These are phyloP conservation scores for Zhuqinia jingwanae DNA, from an alignment of 2,888 invertebrate genomes.

Conservation along the genomic window DNA sequence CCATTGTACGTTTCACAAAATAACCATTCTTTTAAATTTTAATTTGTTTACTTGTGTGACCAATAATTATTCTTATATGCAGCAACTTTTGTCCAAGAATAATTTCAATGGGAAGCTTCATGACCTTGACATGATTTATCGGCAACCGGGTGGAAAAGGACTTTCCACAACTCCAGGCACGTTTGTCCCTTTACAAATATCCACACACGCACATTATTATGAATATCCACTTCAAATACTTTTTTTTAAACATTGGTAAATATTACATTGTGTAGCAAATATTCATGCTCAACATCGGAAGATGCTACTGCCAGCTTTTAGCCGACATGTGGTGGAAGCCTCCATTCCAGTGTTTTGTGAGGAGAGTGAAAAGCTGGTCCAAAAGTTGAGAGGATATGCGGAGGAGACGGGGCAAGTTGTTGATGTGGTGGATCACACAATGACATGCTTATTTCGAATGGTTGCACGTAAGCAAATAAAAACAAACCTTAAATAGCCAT, in stretches of 20 bases:
- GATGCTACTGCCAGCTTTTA: conserved; percentile 37
- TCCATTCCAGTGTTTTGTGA: conserved; percentile 9
- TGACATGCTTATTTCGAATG: conserved; percentile 50
- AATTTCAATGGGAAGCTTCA: conserved; percentile 44
- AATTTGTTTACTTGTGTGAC: not conserved
- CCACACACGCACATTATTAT: too few species aligned
- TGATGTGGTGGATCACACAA: conserved; percentile 28
- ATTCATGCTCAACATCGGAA: conserved; percentile 9
- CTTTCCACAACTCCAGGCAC: conserved; percentile 25
- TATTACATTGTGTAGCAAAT: not conserved
- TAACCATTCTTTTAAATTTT: not conserved
- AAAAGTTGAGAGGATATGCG: not conserved
- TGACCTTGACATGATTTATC: conserved; percentile 44
- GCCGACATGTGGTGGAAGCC: conserved; percentile 34
- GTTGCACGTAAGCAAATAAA: conserved; percentile 30
- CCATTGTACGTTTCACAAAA: conserved; percentile 18
- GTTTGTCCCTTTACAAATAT: not conserved
- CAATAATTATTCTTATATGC: not conserved
- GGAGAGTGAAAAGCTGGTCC: conserved; percentile 4
- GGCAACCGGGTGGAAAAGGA: conserved; percentile 22
- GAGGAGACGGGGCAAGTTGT: not conserved
- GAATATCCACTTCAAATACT: too few species aligned
- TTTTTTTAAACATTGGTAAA: not conserved
- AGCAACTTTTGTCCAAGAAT: conserved; percentile 34
- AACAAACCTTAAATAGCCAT: not conserved